Evolutionary conservation across 2,797 vertebrate genomes (phyloP).

Genomic region (Ara ararauna): DNA sequence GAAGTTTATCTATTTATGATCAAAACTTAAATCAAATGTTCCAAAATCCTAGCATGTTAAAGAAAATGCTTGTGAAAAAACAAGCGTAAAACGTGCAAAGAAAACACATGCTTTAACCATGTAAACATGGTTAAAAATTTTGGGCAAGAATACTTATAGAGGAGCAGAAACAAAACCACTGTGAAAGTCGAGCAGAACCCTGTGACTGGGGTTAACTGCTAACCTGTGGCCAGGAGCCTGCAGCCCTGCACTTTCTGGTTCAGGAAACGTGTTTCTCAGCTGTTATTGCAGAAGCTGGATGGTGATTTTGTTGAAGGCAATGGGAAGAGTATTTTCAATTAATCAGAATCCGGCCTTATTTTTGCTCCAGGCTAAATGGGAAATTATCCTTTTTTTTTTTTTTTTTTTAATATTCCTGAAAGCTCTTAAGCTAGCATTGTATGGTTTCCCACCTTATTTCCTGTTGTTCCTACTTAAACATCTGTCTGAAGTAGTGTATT

Average conservation of each 20-base stretch:
- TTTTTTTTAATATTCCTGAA: slow-evolving; percentile 10
- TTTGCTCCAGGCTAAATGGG: slow-evolving; percentile 62
- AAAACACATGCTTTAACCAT: too few relatives aligned
- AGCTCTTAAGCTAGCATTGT: slow-evolving; percentile 51
- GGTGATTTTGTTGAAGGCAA: slow-evolving; percentile 20
- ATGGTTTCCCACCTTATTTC: slow-evolving; percentile 59
- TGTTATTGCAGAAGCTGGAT: slow-evolving; percentile 7
- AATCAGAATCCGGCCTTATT: slow-evolving; percentile 14
- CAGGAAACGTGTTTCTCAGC: slow-evolving; percentile 10
- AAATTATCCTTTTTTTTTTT: slow-evolving; percentile 29
- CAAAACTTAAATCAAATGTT: neutral
- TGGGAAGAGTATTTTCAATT: neutral
- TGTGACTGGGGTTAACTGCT: neutral
- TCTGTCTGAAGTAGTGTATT: slow-evolving; percentile 60
- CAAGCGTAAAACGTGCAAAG: too few relatives aligned
- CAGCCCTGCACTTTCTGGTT: neutral
- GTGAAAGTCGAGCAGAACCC: neutral
- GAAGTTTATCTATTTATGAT: neutral
- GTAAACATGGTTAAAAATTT: neutral
- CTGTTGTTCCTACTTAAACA: slow-evolving; percentile 59
- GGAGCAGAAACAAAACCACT: neutral
- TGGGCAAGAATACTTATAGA: neutral
- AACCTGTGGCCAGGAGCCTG: neutral
- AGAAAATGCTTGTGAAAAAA: neutral
- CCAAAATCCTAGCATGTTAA: neutral